phyloP scores from a whole-genome alignment of 2,888 invertebrate genomes.

The Brachycybe producta region DNA sequence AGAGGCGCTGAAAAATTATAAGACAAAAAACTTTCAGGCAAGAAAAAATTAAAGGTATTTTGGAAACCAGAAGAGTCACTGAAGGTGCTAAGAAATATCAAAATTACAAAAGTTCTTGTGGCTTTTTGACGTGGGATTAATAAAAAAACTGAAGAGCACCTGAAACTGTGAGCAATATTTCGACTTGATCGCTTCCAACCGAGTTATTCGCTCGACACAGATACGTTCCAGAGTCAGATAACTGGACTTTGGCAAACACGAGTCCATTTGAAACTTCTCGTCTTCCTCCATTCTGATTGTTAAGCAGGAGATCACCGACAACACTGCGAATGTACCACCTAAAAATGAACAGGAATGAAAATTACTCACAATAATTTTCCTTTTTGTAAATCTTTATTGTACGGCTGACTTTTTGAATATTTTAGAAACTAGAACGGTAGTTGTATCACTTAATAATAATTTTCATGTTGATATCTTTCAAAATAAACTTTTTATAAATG shows the following conservation, averaged over 20 bases:
- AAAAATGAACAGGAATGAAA: background rate
- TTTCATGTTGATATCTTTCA: too few species aligned
- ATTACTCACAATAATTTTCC: too few species aligned
- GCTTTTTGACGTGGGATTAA: background rate
- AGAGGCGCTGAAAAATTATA: slow-evolving; percentile 13
- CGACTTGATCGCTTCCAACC: slow-evolving; percentile 5
- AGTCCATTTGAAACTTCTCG: background rate
- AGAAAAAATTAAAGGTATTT: background rate
- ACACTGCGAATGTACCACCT: background rate
- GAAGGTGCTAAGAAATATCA: too few species aligned
- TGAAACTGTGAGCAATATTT: slow-evolving; percentile 7
- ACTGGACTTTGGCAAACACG: slow-evolving; percentile 2
- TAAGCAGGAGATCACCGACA: background rate
- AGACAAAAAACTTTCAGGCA: too few species aligned
- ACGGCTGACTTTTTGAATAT: too few species aligned
- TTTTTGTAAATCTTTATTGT: too few species aligned
- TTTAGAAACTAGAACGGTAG: too few species aligned
- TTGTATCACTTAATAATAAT: too few species aligned
- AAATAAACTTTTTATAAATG: too few species aligned
- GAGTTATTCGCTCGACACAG: slow-evolving; percentile 7
- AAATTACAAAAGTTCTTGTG: too few species aligned
- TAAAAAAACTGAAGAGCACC: slow-evolving; percentile 6
- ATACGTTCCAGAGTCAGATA: slow-evolving; percentile 9
- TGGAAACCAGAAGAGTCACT: background rate
- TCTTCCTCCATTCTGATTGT: background rate